These are phyloP conservation scores for Megamerina dolium DNA, from an alignment of 2,888 invertebrate species.

Conservation along the genomic window DNA sequence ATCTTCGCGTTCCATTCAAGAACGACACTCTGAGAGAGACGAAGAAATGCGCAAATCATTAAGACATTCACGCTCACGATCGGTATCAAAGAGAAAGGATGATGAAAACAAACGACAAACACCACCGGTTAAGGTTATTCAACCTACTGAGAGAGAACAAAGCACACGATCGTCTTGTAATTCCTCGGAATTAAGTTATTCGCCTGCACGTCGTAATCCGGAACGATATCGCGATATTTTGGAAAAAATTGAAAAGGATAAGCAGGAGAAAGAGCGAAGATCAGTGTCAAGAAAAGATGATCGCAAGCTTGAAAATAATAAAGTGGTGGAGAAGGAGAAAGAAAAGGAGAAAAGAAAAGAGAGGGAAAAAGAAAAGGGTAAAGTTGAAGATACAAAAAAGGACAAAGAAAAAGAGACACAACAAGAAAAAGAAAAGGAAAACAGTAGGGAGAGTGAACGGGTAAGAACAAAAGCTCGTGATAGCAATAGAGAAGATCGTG, in stretches of 20 bases:
- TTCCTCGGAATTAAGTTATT: slow-evolving; percentile 58
- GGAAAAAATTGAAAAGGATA: slow-evolving; percentile 50
- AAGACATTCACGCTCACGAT: slow-evolving; percentile 14
- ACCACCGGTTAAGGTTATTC: not conserved
- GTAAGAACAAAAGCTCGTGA: slow-evolving; percentile 7
- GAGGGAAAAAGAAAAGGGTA: slow-evolving; percentile 11
- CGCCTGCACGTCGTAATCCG: slow-evolving; percentile 62
- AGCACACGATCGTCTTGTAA: slow-evolving; percentile 39
- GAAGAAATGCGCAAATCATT: too few relatives aligned
- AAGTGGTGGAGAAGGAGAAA: slow-evolving; percentile 8
- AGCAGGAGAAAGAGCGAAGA: slow-evolving; percentile 41
- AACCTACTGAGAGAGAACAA: not conserved
- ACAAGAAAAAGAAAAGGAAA: slow-evolving; percentile 5
- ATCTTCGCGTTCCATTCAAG: slow-evolving; percentile 2
- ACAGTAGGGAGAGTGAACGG: slow-evolving; percentile 9
- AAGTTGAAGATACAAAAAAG: not conserved
- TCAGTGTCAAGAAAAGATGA: slow-evolving; percentile 7
- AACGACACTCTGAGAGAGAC: too few relatives aligned
- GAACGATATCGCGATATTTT: slow-evolving; percentile 64
- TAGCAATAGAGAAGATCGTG: slow-evolving; percentile 3
- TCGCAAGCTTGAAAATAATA: slow-evolving; percentile 4
- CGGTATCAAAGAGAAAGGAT: slow-evolving; percentile 7
- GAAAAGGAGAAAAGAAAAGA: slow-evolving; percentile 12
- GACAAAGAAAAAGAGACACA: slow-evolving; percentile 7
- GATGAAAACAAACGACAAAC: too few relatives aligned